Percentiles rank a stretch among this genome's conserved stretches.
These are phyloP conservation scores for Silvanus unidentatus DNA, from an alignment of 2,888 invertebrate genomes.

Conservation along the genomic window DNA sequence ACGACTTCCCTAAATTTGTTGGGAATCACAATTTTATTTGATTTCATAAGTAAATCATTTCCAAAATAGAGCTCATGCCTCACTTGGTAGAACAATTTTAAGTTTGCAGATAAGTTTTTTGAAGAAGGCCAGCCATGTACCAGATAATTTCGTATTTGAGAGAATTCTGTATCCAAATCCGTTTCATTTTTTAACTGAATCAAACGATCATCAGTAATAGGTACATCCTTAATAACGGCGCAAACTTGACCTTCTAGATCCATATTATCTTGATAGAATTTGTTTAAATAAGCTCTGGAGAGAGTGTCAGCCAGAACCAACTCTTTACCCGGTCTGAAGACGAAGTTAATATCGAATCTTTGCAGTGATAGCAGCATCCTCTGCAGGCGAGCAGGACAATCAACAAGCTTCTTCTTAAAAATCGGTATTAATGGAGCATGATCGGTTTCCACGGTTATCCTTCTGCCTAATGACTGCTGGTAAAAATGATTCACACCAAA, in stretches of 20 bases:
- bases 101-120: no score
- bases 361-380: constrained; percentile 7
- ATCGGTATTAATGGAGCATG: constrained; percentile 10
- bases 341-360: no score
- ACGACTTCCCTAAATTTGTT: no score
- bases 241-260: no score
- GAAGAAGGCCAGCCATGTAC: no score
- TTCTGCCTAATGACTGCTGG: constrained; percentile 13
- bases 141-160: no score
- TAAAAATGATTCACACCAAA: constrained; percentile 12
- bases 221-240: no score
- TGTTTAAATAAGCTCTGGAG: constrained; percentile 7
- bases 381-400: constrained; percentile 8
- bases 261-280: constrained; percentile 7
- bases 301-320: constrained; percentile 10
- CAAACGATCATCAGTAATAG: no score
- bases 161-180: no score
- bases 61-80: no score
- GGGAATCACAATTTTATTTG: constrained; percentile 11
- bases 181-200: no score
- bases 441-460: constrained; percentile 19
- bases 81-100: no score
- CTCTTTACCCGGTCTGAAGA: constrained; percentile 4
- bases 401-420: constrained; percentile 4
- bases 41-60: constrained; percentile 12